Conservation (phyloP, 2,113 vertebrate species). For the Varanus salvator region DNA sequence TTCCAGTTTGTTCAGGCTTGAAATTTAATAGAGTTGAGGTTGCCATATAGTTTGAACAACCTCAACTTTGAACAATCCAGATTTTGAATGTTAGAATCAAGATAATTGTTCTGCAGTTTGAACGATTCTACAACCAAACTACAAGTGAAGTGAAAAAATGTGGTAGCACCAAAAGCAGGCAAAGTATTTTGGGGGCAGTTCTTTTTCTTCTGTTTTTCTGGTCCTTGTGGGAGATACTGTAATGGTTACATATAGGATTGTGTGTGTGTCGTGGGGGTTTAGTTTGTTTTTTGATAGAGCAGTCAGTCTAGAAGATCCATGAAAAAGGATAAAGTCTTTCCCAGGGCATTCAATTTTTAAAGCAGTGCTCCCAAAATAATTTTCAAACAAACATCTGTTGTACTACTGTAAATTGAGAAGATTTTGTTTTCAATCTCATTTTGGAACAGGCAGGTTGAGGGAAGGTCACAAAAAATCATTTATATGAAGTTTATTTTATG, state of each 20-base stretch:
- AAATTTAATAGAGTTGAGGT: no score
- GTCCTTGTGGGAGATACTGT: background rate
- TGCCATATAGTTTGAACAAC: no score
- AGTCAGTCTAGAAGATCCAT: background rate
- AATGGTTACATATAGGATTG: no score
- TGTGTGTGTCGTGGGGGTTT: no score
- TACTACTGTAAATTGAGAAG: background rate
- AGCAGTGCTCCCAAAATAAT: background rate
- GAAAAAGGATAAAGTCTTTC: background rate
- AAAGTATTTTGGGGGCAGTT: background rate
- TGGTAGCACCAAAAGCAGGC: no score
- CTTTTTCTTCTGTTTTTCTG: background rate
- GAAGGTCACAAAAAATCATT: background rate
- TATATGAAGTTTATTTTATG: background rate
- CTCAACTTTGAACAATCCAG: no score
- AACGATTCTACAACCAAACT: no score
- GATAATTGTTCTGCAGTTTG: no score
- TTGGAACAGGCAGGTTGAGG: background rate
- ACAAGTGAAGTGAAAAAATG: no score
- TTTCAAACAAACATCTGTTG: background rate
- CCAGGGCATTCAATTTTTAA: background rate
- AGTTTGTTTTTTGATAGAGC: no score
- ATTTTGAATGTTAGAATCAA: no score
- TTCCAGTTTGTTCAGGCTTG: no score
- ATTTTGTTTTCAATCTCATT: background rate